Conservation (phyloP, 2,888 invertebrate genomes). For the Trissolcus japonicus region DNA sequence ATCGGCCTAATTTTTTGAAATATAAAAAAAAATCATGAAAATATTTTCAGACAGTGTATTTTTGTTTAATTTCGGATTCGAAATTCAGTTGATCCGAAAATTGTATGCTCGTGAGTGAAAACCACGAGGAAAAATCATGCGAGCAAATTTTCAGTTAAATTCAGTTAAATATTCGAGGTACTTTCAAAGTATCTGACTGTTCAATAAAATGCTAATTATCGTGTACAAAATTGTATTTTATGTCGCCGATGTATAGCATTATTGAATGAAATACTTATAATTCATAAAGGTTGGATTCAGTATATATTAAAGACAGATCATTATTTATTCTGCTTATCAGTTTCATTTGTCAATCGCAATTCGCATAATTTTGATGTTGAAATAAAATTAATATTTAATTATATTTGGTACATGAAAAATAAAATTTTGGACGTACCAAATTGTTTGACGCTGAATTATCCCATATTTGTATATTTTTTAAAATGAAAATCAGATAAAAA, state of each 20-base stretch:
- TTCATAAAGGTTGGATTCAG: slow-evolving; percentile 42
- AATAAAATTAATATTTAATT: too few relatives aligned
- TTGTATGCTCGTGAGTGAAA: background rate
- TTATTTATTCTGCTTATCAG: too few relatives aligned
- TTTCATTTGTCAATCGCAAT: too few relatives aligned
- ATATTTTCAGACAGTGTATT: background rate
- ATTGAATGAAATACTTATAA: slow-evolving; percentile 20
- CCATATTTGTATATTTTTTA: too few relatives aligned
- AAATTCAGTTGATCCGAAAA: background rate
- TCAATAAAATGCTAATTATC: slow-evolving; percentile 29
- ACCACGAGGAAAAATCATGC: background rate
- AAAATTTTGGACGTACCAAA: too few relatives aligned
- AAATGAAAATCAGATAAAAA: too few relatives aligned
- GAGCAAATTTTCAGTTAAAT: slow-evolving; percentile 7
- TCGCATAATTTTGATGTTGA: too few relatives aligned
- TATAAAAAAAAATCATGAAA: slow-evolving; percentile 7
- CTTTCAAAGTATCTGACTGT: slow-evolving; percentile 15
- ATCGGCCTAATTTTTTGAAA: slow-evolving; percentile 16
- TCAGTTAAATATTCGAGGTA: background rate
- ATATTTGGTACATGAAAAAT: too few relatives aligned
- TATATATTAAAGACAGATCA: slow-evolving; percentile 1
- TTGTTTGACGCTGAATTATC: too few relatives aligned
- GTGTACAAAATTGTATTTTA: slow-evolving; percentile 42
- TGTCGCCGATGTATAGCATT: slow-evolving; percentile 37
- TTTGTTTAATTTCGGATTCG: background rate